Base-by-base conservation (phyloP, 2,888 invertebrate genomes). In the Clepsis dumicolana region DNA sequence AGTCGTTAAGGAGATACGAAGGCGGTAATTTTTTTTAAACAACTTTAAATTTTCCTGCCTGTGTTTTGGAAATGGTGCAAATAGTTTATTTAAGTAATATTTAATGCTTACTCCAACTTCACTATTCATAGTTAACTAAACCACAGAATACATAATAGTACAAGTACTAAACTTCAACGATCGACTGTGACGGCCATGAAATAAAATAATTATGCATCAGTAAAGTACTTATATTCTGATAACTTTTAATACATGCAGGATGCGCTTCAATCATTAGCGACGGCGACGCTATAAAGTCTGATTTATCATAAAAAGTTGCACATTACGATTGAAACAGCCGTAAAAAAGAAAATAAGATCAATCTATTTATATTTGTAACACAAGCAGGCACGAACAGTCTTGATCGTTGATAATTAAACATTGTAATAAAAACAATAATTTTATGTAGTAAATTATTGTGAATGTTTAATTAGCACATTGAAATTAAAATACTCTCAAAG, bases 241-340 rank as follows among this genome's bases (percentile, higher is more conserved):
- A 16, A 41, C n/a, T 41, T 12, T 41, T 27, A 41, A 63, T 62
- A 61, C 80, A 77, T 77, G 74, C 79, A 79, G 79, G 84, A 72
- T 21, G 38, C 41, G 75, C 83, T 80, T 87, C 84, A 84, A 82
- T 84, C 82, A 80, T 77, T 70, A 78, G 77, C 74, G 79, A 75
- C 79, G 80, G 72, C 78, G 78, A 77, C 76, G 74, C 82, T 85
- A 88, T 91, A 91, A 90, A 88, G 88, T 73, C 74, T 77, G 80
- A 88, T 88, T 87, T 88, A 91, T 90, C 89, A 90, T 90, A 90
- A 90, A 91, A 92, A 90, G 87, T 89, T 88, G 86, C 88, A 85
- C 87, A 89, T 90, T 86, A 89, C 86, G 82, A 85, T 86, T 87
- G 82, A 86, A 90, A 87, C 86, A 86, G 86, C 83, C 87, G 81